Conservation (phyloP, 2,113 vertebrate genomes). For the Corythaixoides concolor region DNA sequence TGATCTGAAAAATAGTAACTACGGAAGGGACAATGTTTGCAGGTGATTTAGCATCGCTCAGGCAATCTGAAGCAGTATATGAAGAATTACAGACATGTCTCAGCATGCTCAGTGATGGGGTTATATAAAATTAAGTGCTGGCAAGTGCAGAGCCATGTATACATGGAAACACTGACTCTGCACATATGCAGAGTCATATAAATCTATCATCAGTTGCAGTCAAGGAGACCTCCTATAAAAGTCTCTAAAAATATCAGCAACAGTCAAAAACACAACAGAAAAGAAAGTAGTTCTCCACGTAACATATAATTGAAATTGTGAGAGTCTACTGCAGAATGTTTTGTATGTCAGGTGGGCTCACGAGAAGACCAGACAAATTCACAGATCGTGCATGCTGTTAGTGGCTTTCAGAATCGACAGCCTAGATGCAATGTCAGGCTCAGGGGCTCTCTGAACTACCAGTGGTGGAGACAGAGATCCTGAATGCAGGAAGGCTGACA, state of each 20-base stretch:
- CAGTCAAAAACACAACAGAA: not conserved
- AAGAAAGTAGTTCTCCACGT: not conserved
- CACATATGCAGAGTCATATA: not conserved
- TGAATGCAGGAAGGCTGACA: not conserved
- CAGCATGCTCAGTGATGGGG: not conserved
- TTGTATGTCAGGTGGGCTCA: not conserved
- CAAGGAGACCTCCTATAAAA: not conserved
- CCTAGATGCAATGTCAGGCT: not conserved
- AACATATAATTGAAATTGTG: rapidly evolving
- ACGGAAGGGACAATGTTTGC: not conserved
- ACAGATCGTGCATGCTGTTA: not conserved
- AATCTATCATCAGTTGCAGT: not conserved
- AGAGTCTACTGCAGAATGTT: not conserved
- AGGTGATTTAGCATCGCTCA: not conserved
- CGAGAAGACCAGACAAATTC: not conserved
- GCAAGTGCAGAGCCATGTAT: not conserved
- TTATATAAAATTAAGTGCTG: not conserved
- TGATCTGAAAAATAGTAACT: not conserved
- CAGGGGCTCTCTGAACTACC: not conserved
- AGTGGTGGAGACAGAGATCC: rapidly evolving
- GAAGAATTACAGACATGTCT: not conserved
- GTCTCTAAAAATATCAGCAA: not conserved
- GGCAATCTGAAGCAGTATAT: not conserved
- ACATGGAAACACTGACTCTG: not conserved
- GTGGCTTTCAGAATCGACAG: not conserved